Evolutionary conservation across 2,888 invertebrate species (phyloP).

Genomic region (Molanna angustata): DNA sequence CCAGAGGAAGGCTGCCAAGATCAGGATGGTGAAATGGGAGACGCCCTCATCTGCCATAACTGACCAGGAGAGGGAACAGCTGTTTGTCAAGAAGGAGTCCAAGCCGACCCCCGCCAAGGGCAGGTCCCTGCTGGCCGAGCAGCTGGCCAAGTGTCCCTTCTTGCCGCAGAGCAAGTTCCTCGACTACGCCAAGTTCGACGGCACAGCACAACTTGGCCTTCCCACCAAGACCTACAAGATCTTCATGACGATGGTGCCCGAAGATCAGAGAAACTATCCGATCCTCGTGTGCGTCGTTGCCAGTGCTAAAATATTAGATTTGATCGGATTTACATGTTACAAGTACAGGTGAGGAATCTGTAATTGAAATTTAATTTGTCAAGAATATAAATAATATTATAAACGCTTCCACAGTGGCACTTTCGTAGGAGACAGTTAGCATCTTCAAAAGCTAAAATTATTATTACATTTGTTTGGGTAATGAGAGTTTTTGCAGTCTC

Average conservation of each 20-base stretch:
- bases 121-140: conserved; percentile 69
- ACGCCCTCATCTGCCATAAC: conserved; percentile 50
- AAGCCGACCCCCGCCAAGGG: conserved; percentile 17
- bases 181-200: conserved; percentile 90
- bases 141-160: conserved; percentile 72
- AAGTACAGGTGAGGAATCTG: conserved; percentile 67
- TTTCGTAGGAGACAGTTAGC: too few relatives aligned
- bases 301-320: conserved; percentile 82
- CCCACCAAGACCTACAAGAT: conserved; percentile 84
- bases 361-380: too few relatives aligned
- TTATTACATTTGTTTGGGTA: too few relatives aligned
- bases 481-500: too few relatives aligned
- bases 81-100: conserved; percentile 54
- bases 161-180: conserved; percentile 79
- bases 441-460: too few relatives aligned
- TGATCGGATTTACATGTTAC: conserved; percentile 91
- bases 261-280: conserved; percentile 79
- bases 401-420: too few relatives aligned
- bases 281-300: conserved; percentile 77
- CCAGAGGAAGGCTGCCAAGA: conserved; percentile 73
- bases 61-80: conserved; percentile 57
- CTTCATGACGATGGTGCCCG: conserved; percentile 83
- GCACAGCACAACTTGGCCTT: conserved; percentile 75
- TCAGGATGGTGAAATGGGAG: conserved; percentile 73
- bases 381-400: too few relatives aligned